Conservation (phyloP, 2,797 vertebrate genomes). For the Ataeniobius toweri region DNA sequence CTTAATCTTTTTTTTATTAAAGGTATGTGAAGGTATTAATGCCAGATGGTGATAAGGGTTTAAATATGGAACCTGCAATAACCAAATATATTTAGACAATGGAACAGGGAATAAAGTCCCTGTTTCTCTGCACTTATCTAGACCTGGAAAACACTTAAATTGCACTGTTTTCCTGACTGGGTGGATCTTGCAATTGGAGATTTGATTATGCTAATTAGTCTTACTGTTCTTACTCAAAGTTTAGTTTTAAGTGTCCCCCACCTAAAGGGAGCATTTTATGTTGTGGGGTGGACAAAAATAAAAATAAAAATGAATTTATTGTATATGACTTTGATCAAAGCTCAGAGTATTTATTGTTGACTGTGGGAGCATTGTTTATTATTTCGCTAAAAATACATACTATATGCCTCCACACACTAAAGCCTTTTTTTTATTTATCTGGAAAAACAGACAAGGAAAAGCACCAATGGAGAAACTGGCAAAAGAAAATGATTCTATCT, state of each 20-base stretch:
- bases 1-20: too few species aligned
- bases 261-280: too few species aligned
- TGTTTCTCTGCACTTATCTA: background rate
- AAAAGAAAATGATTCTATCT: constrained; percentile 1
- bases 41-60: too few species aligned
- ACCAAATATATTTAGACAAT: too few species aligned
- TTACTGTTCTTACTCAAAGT: background rate
- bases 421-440: background rate
- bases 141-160: background rate
- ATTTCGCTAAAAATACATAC: background rate
- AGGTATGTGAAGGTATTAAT: too few species aligned
- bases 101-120: too few species aligned
- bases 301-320: background rate
- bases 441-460: background rate
- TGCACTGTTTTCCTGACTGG: background rate
- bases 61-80: too few species aligned
- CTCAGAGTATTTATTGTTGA: background rate
- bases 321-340: constrained; percentile 1
- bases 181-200: background rate
- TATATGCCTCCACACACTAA: background rate
- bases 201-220: background rate
- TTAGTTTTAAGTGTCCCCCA: too few species aligned
- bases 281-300: background rate
- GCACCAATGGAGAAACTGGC: background rate
- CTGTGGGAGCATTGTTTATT: background rate